A percentile compares a stretch with the other conserved stretches of the same genome.
These are phyloP conservation scores for Eriosoma lanigerum DNA, from an alignment of 1,140 invertebrate genomes.

Conservation along the genomic window DNA sequence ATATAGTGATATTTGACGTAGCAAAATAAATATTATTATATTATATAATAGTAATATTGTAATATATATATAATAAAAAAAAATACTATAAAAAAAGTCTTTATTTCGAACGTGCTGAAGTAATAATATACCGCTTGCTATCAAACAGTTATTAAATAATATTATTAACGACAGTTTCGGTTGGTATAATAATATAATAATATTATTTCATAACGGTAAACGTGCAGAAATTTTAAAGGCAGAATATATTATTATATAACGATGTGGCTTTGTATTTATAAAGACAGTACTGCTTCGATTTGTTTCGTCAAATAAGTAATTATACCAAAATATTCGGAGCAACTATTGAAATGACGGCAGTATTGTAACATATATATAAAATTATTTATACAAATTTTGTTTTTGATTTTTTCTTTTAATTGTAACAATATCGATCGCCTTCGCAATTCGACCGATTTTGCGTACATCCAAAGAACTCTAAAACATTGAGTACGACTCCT, in stretches of 20 bases:
- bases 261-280: not conserved
- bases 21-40: constrained; percentile 4
- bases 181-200: too few relatives aligned
- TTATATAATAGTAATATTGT: not conserved
- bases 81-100: not conserved
- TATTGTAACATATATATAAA: not conserved
- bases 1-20: not conserved
- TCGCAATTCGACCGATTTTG: not conserved
- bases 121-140: not conserved
- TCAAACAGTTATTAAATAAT: not conserved
- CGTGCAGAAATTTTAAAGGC: not conserved
- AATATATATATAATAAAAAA: too few relatives aligned
- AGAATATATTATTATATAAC: not conserved
- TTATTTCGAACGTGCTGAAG: not conserved
- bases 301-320: not conserved
- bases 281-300: not conserved
- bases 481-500: constrained; percentile 79
- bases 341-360: not conserved
- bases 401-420: not conserved
- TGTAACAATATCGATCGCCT: not conserved
- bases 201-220: not conserved
- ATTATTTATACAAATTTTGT: not conserved
- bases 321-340: not conserved
- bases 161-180: not conserved
- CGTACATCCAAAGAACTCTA: constrained; percentile 73